Base-by-base conservation (phyloP, 1,140 invertebrate genomes). In the Drosophila quadrilineata region DNA sequence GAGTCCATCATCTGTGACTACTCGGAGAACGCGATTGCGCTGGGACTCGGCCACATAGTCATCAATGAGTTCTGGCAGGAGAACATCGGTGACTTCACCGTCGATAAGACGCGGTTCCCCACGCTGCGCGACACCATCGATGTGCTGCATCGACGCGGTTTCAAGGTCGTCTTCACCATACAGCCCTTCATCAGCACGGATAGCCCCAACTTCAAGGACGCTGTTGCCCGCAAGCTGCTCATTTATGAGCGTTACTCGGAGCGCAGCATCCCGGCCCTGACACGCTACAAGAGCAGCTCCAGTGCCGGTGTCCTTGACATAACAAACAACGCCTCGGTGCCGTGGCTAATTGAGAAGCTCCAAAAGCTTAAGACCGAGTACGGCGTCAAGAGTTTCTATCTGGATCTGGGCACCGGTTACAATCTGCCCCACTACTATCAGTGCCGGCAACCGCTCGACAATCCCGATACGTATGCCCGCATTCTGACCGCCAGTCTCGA, bases 121-220 rank as follows among this genome's bases (percentile, higher is more conserved):
- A 94, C 92, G 0, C 93, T 96, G 75, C 93, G 93, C 26, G 93
- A 95, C 52, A 96, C 94, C 2, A 93, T 97, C 3, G 93, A 95
- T 71, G 94, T 96, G 35, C 92, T 97, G 17, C 94, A 95, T 60
- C 91, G 96, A 26, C 91, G 96, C 71, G 96, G 96, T 1, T 97
- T 97, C 50, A 93, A 95, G 86, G 94, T 97, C 16, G 94, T 95
- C 0, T 93, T 97, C 65, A 94, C 95, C 0, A 92, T 97, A 1
- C 95, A 96, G 69, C 96, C 96, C 0, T 97, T 96, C 75, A 95
- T 98, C 38, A 95, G 95, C 24, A 96, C 95, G 0, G 95, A 97
- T 67, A 95, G 95, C 49, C 88, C 88, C 1, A 96, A 95, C 73
- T 96, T 97, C 79, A 93, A 93, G 36, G 93, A 95, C 49, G 94